Evolutionary conservation across 2,888 invertebrate species (phyloP).

Genomic region (Plemyria rubiginata): DNA sequence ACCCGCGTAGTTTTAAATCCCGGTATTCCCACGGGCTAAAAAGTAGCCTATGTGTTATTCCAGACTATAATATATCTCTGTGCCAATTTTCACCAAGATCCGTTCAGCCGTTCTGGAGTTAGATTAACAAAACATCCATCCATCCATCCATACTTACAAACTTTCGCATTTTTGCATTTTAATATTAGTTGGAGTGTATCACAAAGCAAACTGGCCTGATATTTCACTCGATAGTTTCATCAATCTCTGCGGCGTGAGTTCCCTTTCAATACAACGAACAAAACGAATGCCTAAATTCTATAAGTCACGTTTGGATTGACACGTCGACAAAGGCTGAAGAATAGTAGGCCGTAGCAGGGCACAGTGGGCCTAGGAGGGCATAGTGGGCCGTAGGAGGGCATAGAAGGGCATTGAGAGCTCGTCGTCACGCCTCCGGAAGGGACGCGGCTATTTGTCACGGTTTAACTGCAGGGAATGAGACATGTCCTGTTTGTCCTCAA

Average conservation of each 20-base stretch:
- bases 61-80: too few species aligned
- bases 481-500: constrained; percentile 49
- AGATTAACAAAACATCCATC: too few species aligned
- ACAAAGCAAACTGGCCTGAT: not conserved
- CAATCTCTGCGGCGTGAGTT: constrained; percentile 43
- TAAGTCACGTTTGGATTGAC: constrained; percentile 61
- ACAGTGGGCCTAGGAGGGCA: constrained; percentile 2
- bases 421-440: constrained; percentile 47
- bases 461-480: constrained; percentile 55
- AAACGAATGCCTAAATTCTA: constrained; percentile 55
- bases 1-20: too few species aligned
- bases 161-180: too few species aligned
- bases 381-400: constrained; percentile 4
- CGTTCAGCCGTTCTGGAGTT: too few species aligned
- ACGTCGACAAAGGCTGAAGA: constrained; percentile 37
- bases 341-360: constrained; percentile 9
- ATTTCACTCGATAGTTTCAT: constrained; percentile 3
- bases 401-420: constrained; percentile 14
- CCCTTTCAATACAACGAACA: constrained; percentile 42
- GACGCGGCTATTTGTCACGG: constrained; percentile 66
- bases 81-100: too few species aligned
- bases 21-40: too few species aligned
- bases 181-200: too few species aligned
- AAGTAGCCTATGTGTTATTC: too few species aligned
- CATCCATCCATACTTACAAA: too few species aligned